These are phyloP conservation scores for Distichodus sexfasciatus DNA, from an alignment of 2,797 vertebrate genomes.

Conservation along the genomic window DNA sequence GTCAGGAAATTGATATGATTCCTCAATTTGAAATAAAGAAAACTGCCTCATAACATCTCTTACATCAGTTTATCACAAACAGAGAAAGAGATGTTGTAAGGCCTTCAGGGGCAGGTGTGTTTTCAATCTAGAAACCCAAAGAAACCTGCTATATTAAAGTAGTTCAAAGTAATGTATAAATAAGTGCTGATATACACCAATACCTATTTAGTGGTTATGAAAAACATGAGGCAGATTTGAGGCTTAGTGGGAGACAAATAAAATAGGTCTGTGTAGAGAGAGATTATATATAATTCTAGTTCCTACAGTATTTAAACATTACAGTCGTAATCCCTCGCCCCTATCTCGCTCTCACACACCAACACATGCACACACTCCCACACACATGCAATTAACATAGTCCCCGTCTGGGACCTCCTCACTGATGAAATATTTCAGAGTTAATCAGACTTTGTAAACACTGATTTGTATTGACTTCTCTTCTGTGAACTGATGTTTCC, in stretches of 20 bases:
- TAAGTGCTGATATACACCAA: too few species aligned
- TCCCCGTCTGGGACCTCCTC: slow-evolving; percentile 78
- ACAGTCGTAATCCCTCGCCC: slow-evolving; percentile 2
- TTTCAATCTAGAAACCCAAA: too few species aligned
- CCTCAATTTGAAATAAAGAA: too few species aligned
- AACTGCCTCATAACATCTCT: too few species aligned
- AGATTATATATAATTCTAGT: not conserved
- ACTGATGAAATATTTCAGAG: slow-evolving; percentile 92
- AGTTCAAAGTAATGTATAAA: too few species aligned
- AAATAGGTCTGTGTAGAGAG: not conserved
- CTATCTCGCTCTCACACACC: slow-evolving; percentile 16
- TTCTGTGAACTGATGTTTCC: slow-evolving; percentile 94
- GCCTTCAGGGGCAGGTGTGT: too few species aligned
- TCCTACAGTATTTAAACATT: slow-evolving; percentile 1
- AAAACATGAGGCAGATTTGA: not conserved
- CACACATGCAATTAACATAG: slow-evolving; percentile 82
- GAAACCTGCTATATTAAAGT: too few species aligned
- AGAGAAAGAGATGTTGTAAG: too few species aligned
- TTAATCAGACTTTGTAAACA: slow-evolving; percentile 97
- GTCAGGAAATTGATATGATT: too few species aligned
- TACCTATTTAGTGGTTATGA: too few species aligned
- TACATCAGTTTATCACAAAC: too few species aligned
- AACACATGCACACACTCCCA: slow-evolving; percentile 5
- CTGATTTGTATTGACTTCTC: slow-evolving; percentile 99
- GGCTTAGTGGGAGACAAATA: not conserved